These are phyloP conservation scores for Mesoclemmys tuberculata DNA, from an alignment of 2,113 vertebrate genomes.

Conservation along the genomic window DNA sequence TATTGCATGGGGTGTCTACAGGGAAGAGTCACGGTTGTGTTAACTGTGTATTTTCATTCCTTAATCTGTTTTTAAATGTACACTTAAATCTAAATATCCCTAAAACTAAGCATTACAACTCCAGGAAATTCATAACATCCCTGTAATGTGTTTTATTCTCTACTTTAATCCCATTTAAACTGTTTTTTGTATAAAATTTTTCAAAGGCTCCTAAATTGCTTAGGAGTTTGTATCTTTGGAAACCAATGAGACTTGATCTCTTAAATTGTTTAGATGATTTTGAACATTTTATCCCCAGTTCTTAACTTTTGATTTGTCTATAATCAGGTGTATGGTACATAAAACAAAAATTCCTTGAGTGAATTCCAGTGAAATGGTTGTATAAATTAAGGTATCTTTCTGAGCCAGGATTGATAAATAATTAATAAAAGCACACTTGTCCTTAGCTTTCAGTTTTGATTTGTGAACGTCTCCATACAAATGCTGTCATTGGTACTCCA, in stretches of 20 bases:
- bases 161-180: neutral
- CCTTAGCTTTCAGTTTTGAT: neutral
- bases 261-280: neutral
- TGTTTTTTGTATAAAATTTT: conserved; percentile 6
- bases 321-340: neutral
- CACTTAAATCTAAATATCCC: too few relatives aligned
- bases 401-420: neutral
- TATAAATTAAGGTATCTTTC: neutral
- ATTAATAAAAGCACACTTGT: neutral
- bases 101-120: too few relatives aligned
- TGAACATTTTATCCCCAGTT: neutral
- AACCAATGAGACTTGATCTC: neutral
- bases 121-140: too few relatives aligned
- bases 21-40: neutral
- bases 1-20: neutral
- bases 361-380: neutral
- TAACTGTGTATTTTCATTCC: conserved; percentile 8
- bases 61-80: neutral
- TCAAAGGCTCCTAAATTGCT: neutral
- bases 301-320: neutral
- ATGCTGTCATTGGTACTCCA: neutral
- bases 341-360: neutral
- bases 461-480: neutral
- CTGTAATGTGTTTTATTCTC: neutral
- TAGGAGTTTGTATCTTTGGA: neutral